These are phyloP conservation scores for Globodera ellingtonae DNA, from an alignment of 1,140 invertebrate species.

Conservation along the genomic window DNA sequence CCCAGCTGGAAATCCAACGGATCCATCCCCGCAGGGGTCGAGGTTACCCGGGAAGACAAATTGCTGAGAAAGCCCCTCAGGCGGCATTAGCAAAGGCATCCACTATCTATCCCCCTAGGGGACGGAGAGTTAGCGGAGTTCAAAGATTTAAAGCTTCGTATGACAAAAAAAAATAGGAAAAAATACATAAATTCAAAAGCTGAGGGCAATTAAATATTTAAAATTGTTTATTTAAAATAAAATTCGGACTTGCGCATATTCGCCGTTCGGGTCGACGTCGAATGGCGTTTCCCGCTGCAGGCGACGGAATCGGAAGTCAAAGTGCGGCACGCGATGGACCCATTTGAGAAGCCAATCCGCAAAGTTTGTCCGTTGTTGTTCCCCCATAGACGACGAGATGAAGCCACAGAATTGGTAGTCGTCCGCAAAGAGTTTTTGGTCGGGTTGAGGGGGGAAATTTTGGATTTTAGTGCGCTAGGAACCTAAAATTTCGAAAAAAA, in stretches of 20 bases:
- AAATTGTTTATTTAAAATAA: not conserved
- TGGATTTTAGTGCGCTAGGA: not conserved
- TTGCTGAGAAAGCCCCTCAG: not conserved
- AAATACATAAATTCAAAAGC: too few species aligned
- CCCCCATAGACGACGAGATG: not conserved
- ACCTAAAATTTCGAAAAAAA: not conserved
- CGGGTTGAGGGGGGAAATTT: not conserved
- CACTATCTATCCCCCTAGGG: not conserved
- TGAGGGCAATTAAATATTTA: not conserved
- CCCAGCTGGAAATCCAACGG: not conserved
- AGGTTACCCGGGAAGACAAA: not conserved
- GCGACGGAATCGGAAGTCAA: constrained; percentile 31
- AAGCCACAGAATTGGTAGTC: too few species aligned
- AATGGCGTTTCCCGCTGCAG: constrained; percentile 25
- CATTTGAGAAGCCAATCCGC: constrained; percentile 28
- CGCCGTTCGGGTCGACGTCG: constrained; percentile 35
- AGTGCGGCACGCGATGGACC: constrained; percentile 31
- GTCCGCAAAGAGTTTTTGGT: too few species aligned
- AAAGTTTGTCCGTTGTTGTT: constrained; percentile 17
- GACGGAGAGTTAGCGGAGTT: not conserved
- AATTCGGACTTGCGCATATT: constrained; percentile 33
- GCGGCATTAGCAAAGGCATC: not conserved
- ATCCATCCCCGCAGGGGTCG: not conserved
- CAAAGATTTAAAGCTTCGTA: too few species aligned
- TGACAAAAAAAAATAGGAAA: too few species aligned